Evolutionary conservation across 1,140 invertebrate genomes (phyloP).

Genomic region (Helicoverpa zea): DNA sequence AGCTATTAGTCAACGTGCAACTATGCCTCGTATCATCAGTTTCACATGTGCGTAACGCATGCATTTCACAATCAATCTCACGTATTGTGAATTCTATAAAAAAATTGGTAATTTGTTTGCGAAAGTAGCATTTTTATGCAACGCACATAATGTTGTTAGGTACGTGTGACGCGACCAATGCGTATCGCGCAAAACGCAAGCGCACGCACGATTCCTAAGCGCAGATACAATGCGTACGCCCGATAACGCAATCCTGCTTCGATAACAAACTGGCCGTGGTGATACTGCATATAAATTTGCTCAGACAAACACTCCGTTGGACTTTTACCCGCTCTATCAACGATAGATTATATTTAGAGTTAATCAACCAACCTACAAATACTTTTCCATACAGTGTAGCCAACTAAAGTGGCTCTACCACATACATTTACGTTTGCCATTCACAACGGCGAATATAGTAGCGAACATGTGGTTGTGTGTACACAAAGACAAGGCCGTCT

Average conservation of each 20-base stretch:
- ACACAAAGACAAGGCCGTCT: slow-evolving; percentile 59
- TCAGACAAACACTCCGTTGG: slow-evolving; percentile 57
- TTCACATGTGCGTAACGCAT: slow-evolving; percentile 81
- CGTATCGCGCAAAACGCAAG: slow-evolving; percentile 81
- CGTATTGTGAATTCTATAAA: slow-evolving; percentile 75
- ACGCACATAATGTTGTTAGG: slow-evolving; percentile 56
- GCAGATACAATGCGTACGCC: slow-evolving; percentile 80
- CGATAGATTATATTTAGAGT: slow-evolving; percentile 25
- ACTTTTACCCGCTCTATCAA: slow-evolving; percentile 53
- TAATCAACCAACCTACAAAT: background rate
- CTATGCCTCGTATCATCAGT: slow-evolving; percentile 67
- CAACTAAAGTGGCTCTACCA: background rate
- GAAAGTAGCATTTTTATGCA: slow-evolving; percentile 79
- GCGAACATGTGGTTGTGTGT: slow-evolving; percentile 26
- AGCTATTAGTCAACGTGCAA: slow-evolving; percentile 56
- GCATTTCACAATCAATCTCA: slow-evolving; percentile 78
- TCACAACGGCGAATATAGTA: slow-evolving; percentile 38
- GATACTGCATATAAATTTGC: slow-evolving; percentile 69
- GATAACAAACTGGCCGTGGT: slow-evolving; percentile 73
- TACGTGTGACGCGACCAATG: slow-evolving; percentile 70
- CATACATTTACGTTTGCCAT: background rate
- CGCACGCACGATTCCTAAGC: slow-evolving; percentile 79
- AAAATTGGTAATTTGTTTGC: slow-evolving; percentile 76
- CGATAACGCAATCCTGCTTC: slow-evolving; percentile 69
- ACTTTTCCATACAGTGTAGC: background rate